Conservation (phyloP, 2,113 vertebrate species). For the Gopherus evgoodei region DNA sequence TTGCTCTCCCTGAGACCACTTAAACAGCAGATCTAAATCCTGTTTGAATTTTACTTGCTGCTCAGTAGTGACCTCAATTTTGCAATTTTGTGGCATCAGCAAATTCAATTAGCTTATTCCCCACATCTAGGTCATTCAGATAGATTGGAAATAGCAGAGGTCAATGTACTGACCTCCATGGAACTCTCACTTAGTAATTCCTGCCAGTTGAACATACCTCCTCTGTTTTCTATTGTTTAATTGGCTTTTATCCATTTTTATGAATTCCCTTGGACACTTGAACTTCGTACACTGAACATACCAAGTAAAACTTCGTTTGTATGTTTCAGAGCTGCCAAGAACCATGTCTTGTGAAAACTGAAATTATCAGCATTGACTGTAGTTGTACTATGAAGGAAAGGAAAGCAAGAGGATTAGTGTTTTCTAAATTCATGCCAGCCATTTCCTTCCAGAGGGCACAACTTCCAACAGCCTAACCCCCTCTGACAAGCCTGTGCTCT, state of each 20-base stretch:
- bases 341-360: neutral
- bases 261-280: neutral
- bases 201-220: neutral
- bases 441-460: too few relatives aligned
- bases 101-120: constrained; percentile 61
- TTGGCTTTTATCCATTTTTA: neutral
- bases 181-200: neutral
- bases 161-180: neutral
- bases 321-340: neutral
- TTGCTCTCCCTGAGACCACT: constrained; percentile 22
- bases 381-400: neutral
- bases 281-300: neutral
- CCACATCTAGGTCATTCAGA: neutral
- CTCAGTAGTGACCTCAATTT: constrained; percentile 61
- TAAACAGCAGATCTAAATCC: constrained; percentile 41
- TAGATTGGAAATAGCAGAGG: constrained; percentile 16
- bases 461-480: neutral
- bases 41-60: constrained; percentile 51
- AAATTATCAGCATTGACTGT: neutral
- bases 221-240: neutral
- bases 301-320: neutral
- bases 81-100: constrained; percentile 57
- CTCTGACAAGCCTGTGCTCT: neutral
- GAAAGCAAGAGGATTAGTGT: neutral
- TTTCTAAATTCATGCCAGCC: fast-evolving